A percentile compares a stretch with the other conserved stretches of the same genome.
phyloP scores from a whole-genome alignment of 2,888 invertebrate species.

The Onchidella celtica region DNA sequence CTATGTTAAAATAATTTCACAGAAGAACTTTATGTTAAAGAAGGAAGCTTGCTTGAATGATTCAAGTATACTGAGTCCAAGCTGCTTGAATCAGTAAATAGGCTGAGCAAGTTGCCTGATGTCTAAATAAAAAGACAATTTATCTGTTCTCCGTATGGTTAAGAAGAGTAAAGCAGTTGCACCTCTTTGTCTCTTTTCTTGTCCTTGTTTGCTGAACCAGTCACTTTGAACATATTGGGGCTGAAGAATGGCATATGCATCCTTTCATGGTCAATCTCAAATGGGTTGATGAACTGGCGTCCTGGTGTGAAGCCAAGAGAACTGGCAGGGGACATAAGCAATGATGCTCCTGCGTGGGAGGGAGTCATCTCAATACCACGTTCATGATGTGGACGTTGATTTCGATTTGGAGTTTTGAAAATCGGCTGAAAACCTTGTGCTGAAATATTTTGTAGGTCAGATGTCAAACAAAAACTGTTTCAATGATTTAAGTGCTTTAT shows the following conservation, averaged over 20 bases:
- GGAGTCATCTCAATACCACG: not conserved
- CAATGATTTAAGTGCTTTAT: too few species aligned
- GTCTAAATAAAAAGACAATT: too few species aligned
- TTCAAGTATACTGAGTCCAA: too few species aligned
- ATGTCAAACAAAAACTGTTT: too few species aligned
- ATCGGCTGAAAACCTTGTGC: constrained; percentile 21
- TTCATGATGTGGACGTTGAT: not conserved
- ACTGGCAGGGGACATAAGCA: constrained; percentile 30
- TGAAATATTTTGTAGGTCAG: not conserved
- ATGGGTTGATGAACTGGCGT: constrained; percentile 66
- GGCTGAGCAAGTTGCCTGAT: too few species aligned
- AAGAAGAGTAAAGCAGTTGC: not conserved
- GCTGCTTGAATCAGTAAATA: too few species aligned
- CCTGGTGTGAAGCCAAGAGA: constrained; percentile 46
- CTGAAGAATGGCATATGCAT: constrained; percentile 73
- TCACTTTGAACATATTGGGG: constrained; percentile 72
- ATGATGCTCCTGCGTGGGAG: constrained; percentile 2
- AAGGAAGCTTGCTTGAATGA: too few species aligned
- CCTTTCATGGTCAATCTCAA: constrained; percentile 65
- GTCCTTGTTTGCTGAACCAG: constrained; percentile 67
- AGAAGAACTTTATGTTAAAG: too few species aligned
- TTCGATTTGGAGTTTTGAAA: constrained; percentile 46
- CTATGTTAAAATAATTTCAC: too few species aligned
- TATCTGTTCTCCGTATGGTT: not conserved
- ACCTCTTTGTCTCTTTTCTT: constrained; percentile 31